Conservation (phyloP, 2,797 vertebrate genomes). For the Coilia nasus region DNA sequence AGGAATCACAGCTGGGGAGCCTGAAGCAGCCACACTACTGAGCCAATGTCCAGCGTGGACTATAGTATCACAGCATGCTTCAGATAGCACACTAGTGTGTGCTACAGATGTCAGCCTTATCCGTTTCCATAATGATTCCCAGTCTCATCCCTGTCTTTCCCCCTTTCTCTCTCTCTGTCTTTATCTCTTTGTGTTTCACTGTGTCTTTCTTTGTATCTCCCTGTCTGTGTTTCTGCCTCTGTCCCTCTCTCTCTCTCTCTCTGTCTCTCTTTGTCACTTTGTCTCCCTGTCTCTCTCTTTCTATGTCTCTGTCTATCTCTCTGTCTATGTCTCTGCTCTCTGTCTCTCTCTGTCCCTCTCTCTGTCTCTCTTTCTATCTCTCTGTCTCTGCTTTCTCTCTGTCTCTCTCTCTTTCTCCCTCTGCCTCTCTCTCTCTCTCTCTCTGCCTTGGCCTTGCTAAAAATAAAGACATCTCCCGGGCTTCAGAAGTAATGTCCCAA, state of each 20-base stretch:
- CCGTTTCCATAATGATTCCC: background rate
- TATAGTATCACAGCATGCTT: background rate
- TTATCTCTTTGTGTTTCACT: background rate
- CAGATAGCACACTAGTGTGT: background rate
- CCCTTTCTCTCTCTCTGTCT: background rate
- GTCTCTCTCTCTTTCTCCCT: background rate
- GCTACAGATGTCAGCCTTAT: slow-evolving; percentile 25
- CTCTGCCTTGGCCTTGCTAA: background rate
- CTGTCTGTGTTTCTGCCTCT: background rate
- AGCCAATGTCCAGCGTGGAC: slow-evolving; percentile 6
- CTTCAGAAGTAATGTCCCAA: slow-evolving; percentile 44
- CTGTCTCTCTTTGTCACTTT: background rate
- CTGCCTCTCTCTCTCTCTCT: background rate
- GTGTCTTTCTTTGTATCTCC: background rate
- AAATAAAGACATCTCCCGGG: slow-evolving; percentile 2
- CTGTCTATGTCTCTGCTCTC: background rate
- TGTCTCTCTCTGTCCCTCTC: background rate
- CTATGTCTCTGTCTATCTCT: background rate
- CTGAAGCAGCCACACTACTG: background rate
- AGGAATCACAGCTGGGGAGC: background rate
- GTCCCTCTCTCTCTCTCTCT: background rate
- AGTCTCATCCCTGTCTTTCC: background rate
- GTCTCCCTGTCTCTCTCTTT: background rate
- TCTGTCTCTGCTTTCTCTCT: background rate
- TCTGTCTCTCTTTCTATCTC: background rate